Evolutionary conservation across 2,113 vertebrate species (phyloP), one percentile per base, ranked within the genome.

Genomic region (Aphyosemion australe): DNA sequence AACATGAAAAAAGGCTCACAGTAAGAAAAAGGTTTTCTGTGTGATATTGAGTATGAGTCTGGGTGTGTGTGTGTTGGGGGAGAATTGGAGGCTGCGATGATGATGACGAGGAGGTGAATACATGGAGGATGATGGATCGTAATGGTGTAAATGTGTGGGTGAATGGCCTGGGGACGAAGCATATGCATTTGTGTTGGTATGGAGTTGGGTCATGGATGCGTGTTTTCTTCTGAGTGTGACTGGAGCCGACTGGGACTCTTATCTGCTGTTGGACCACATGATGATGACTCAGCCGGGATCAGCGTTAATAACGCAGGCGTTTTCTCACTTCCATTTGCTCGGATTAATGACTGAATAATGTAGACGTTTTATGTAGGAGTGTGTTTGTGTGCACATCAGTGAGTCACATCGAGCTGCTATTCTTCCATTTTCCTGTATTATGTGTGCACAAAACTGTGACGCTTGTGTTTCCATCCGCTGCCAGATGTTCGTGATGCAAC

Each of bases 41-140:
- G 49, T 66, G 62, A 72, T 73, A 61, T 5, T 73, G 71, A 52
- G 54, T 71, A 19, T 76, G 61, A 42, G 50, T 14, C 13, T 45
- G 57, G 6, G 41, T 46, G 48, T 61, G 46, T 46, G 26, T 42
- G 50, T 50, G 59, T 13, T 16, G 8, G 37, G 34, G 54, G 15
- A 47, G 39, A 73, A 65, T 63, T 6, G 51, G 47, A 59, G 78
- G 73, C 58, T 65, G 61, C 43, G 70, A 60, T 76, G 88, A 82
- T 79, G 70, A 60, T 76, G 88, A 82, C 77, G 67, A 74, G 75
- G 61, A 68, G 77, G 63, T 74, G 20, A n/a, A 75, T 31, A 19
- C 61, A 71, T 49, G 49, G 66, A 57, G 57, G 61, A 63, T 82
- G 80, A 86, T 83, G 65, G 76, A 87, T 86, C 69, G 47, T 82